Conservation (phyloP, 2,888 invertebrate genomes). For the Noctua janthina region DNA sequence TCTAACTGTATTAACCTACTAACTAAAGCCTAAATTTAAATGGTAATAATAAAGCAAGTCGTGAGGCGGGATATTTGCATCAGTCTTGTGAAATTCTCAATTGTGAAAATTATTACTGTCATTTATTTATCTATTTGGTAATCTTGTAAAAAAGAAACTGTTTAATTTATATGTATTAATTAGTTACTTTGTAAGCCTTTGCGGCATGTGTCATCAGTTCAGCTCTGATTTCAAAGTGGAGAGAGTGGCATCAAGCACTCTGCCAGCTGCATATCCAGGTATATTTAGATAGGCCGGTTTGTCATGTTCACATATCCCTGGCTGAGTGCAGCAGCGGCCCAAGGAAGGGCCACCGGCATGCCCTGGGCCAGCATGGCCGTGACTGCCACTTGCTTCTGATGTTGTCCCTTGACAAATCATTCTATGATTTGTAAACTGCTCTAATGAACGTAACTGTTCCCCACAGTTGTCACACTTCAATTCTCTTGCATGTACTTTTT, state of each 20-base stretch:
- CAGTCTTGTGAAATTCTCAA: constrained; percentile 90
- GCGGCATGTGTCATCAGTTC: constrained; percentile 81
- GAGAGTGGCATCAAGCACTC: constrained; percentile 87
- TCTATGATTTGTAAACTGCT: constrained; percentile 89
- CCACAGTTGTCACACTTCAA: constrained; percentile 89
- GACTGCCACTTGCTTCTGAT: constrained; percentile 79
- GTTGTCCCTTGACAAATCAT: constrained; percentile 84
- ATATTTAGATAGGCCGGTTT: constrained; percentile 89
- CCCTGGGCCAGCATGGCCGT: constrained; percentile 72
- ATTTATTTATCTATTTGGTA: constrained; percentile 88
- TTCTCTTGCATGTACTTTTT: constrained; percentile 89
- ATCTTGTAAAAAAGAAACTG: constrained; percentile 85
- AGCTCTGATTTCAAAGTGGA: constrained; percentile 88
- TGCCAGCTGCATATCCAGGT: constrained; percentile 87
- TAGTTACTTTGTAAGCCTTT: constrained; percentile 68
- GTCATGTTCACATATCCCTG: constrained; percentile 89
- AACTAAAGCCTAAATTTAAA: constrained; percentile 87
- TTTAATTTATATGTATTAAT: constrained; percentile 71
- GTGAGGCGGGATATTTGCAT: constrained; percentile 91
- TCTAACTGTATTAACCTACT: constrained; percentile 82
- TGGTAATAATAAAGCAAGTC: constrained; percentile 91
- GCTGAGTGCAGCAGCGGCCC: constrained; percentile 87
- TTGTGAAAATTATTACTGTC: constrained; percentile 88
- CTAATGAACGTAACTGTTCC: constrained; percentile 88
- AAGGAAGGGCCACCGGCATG: constrained; percentile 68